These are phyloP conservation scores for Callionymus lyra DNA, from an alignment of 2,113 vertebrate genomes.

Conservation along the genomic window DNA sequence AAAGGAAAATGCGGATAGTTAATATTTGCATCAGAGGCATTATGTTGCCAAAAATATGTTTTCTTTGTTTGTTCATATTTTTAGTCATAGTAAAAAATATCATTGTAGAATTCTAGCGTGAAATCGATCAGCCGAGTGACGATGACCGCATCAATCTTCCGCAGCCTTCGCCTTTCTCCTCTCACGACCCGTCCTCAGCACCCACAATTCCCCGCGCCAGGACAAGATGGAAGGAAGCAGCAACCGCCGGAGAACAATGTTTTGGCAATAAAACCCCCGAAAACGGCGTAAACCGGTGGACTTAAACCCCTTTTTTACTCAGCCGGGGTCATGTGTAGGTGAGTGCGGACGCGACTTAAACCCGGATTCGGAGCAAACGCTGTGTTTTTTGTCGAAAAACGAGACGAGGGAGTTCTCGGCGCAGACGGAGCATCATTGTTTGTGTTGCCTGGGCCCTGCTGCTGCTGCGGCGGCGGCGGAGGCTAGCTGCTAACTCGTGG, in stretches of 20 bases:
- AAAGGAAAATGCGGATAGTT: too few species aligned
- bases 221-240: constrained; percentile 76
- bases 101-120: too few species aligned
- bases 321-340: constrained; percentile 67
- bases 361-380: not conserved
- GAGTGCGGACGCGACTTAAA: constrained; percentile 17
- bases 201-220: constrained; percentile 73
- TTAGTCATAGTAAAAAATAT: too few species aligned
- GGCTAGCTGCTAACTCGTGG: constrained; percentile 5
- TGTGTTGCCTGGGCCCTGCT: constrained; percentile 62
- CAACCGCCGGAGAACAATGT: constrained; percentile 72
- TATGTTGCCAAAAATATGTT: too few species aligned
- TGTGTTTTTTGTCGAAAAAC: constrained; percentile 22
- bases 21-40: too few species aligned
- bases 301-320: constrained; percentile 41
- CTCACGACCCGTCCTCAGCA: constrained; percentile 72
- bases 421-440: constrained; percentile 70
- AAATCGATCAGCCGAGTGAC: not conserved
- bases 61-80: too few species aligned
- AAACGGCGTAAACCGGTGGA: constrained; percentile 39
- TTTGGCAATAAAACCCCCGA: constrained; percentile 66
- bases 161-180: constrained; percentile 62
- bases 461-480: constrained; percentile 53
- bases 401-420: constrained; percentile 22
- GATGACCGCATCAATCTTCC: constrained; percentile 1